These are phyloP conservation scores for Syngnathus scovelli DNA, from an alignment of 2,113 vertebrate genomes.

Conservation along the genomic window DNA sequence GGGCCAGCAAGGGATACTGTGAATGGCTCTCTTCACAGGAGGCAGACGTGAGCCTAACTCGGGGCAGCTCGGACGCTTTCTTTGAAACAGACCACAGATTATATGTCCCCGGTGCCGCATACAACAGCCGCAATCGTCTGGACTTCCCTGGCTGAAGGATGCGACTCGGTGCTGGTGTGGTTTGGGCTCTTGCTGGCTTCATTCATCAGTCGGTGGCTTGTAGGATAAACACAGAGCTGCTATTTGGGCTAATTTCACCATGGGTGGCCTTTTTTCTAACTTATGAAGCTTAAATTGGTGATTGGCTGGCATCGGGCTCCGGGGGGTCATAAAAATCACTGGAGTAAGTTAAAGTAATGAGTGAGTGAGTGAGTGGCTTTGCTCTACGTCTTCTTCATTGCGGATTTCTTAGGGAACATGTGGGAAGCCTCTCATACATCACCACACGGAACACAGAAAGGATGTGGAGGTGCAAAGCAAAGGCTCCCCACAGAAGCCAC, in stretches of 20 bases:
- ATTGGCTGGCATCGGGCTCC: constrained; percentile 35
- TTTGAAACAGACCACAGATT: constrained; percentile 63
- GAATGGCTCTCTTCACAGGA: constrained; percentile 68
- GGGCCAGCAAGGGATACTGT: constrained; percentile 54
- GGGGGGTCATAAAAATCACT: constrained; percentile 32
- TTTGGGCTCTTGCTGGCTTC: constrained; percentile 55
- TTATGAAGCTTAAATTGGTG: constrained; percentile 50
- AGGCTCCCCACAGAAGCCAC: constrained; percentile 62
- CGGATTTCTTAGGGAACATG: constrained; percentile 42
- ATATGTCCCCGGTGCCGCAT: constrained; percentile 63
- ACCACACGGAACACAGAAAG: constrained; percentile 63
- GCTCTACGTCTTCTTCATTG: constrained; percentile 37
- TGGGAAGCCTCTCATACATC: constrained; percentile 55
- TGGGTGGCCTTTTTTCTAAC: constrained; percentile 43
- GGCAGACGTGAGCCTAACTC: constrained; percentile 44
- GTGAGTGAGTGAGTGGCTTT: constrained; percentile 30
- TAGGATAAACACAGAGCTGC: constrained; percentile 43
- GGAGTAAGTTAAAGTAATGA: constrained; percentile 10
- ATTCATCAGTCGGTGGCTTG: constrained; percentile 55
- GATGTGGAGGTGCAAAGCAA: constrained; percentile 59
- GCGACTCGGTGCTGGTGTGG: constrained; percentile 53
- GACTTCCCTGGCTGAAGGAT: constrained; percentile 64
- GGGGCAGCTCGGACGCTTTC: constrained; percentile 46
- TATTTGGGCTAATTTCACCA: constrained; percentile 42
- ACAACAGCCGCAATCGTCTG: constrained; percentile 63